Evolutionary conservation across 2,113 vertebrate species (phyloP).

Genomic region (Scomber japonicus): DNA sequence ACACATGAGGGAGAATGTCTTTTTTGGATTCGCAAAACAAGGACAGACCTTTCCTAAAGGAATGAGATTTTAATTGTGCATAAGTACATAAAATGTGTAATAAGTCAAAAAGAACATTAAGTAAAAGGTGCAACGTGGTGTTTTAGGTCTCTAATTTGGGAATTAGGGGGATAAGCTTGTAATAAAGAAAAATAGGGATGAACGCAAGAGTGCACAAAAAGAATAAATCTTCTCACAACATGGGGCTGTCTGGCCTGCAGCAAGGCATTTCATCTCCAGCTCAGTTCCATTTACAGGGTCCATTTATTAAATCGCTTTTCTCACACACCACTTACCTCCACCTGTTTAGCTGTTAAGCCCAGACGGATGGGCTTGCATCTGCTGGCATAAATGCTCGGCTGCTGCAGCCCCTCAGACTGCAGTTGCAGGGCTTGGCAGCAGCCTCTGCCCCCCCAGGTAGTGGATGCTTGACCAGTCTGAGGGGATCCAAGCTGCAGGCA

Average conservation of each 20-base stretch:
- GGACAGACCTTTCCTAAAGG: background rate
- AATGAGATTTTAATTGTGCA: background rate
- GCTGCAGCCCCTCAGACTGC: constrained; percentile 27
- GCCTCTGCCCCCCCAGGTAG: constrained; percentile 10
- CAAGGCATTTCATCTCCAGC: constrained; percentile 66
- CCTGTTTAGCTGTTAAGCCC: constrained; percentile 72
- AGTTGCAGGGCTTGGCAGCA: constrained; percentile 40
- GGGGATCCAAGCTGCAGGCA: constrained; percentile 28
- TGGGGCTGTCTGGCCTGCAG: constrained; percentile 61
- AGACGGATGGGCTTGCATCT: constrained; percentile 57
- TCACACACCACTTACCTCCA: constrained; percentile 79
- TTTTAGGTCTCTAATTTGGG: background rate
- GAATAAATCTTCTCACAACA: constrained; percentile 66
- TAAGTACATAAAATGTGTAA: background rate
- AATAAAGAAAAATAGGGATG: constrained; percentile 9
- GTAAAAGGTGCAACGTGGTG: background rate
- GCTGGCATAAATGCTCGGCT: constrained; percentile 41
- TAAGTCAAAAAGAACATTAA: background rate
- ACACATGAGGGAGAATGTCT: background rate
- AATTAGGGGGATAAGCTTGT: background rate
- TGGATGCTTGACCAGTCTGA: constrained; percentile 47
- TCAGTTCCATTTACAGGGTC: constrained; percentile 72
- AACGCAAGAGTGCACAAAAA: constrained; percentile 12
- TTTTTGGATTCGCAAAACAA: constrained; percentile 4
- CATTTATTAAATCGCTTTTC: constrained; percentile 80